Evolutionary conservation across 2,113 vertebrate genomes (phyloP), one percentile per base, ranked within the genome.

Genomic region (Coracopsis vasa): DNA sequence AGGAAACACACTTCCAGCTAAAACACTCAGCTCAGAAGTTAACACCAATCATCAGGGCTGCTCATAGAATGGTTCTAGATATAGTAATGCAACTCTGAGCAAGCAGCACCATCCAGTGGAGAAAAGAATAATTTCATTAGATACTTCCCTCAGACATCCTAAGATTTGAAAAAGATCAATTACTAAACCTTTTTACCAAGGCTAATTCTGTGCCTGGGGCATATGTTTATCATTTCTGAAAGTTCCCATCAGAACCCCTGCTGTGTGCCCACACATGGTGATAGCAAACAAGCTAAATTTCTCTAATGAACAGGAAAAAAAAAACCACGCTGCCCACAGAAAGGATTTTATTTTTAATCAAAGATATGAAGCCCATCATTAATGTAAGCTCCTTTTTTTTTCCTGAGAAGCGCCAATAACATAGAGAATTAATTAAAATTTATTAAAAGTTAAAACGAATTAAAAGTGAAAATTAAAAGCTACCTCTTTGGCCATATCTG

Each of bases 61-160:
- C 31, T 48, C 19, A 1, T 4, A 12, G 61, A 78, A 13, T 0
- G 48, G 47, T 33, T 20, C 13, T 29, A 17, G 56, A 16, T 17
- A 20, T 0, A 35, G 29, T 1, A 35, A 44, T 0, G 10, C 16
- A 95, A 88, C 24, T 31, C 27, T 56, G 82, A 61, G 77, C 47
- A 27, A 93, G 88, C 82, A 96, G 95, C 95, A 87, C 96, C 95
- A 96, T 9, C 96, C 90, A 96, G 95, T 93, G 95, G 96, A 81
- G 80, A 89, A 86, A 93, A 53, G 20, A 1, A 1, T 21, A 2
- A 75, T 39, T 94, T 83, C 64, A 58, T 64, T 1, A 25, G 37
- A 5, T 7, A 11, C 11, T 71, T 53, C 48, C 53, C 41, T 25
- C 18, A 4, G 21, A 28, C 5, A n/a, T 2, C 9, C 29, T 4